Evolutionary conservation across 2,113 vertebrate species (phyloP).

Genomic region (Gavia stellata): DNA sequence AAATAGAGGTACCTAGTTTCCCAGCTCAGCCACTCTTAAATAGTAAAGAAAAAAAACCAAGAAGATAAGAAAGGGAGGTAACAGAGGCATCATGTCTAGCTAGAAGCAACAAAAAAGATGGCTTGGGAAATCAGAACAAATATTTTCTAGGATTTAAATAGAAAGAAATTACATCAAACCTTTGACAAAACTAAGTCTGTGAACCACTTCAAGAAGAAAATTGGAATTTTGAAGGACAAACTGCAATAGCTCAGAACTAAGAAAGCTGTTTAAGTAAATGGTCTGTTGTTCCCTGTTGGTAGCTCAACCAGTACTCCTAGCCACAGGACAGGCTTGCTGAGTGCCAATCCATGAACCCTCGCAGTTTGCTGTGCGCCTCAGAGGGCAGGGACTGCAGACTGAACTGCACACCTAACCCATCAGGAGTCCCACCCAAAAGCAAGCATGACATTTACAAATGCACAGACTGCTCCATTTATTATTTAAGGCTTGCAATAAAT

Average conservation of each 20-base stretch:
- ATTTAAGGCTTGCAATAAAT: slow-evolving; percentile 70
- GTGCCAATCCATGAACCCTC: background rate
- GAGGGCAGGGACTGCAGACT: background rate
- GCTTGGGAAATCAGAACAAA: background rate
- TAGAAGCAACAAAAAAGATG: background rate
- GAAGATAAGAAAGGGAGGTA: background rate
- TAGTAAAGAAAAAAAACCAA: background rate
- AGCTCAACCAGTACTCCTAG: background rate
- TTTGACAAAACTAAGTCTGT: background rate
- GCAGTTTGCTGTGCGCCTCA: background rate
- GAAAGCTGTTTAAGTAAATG: background rate
- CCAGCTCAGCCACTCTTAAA: background rate
- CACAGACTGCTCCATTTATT: slow-evolving; percentile 67
- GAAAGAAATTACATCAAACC: background rate
- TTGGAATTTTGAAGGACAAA: background rate
- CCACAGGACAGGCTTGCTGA: background rate
- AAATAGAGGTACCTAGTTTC: background rate
- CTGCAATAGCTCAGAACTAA: background rate
- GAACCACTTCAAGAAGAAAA: background rate
- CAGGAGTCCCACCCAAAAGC: slow-evolving; percentile 43
- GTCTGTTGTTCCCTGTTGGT: background rate
- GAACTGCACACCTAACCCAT: background rate
- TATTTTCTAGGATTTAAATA: background rate
- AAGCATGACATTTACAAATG: slow-evolving; percentile 61
- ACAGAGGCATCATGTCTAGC: background rate